Evolutionary conservation across 2,113 vertebrate species (phyloP).

Genomic region (Tachysurus fulvidraco): DNA sequence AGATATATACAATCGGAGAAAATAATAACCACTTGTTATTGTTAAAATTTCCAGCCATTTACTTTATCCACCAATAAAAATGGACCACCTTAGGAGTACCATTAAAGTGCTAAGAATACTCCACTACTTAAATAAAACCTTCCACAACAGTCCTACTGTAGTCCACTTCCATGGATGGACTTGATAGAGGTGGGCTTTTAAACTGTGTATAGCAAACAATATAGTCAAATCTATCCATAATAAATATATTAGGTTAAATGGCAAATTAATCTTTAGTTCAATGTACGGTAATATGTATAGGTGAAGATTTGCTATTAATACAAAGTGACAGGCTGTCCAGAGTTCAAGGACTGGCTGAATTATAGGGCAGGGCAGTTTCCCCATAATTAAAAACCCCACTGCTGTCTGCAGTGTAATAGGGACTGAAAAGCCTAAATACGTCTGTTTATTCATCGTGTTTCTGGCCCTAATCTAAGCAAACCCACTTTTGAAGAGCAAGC

Average conservation of each 20-base stretch:
- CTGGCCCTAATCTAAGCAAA: neutral
- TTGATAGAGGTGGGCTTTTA: neutral
- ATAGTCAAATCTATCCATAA: neutral
- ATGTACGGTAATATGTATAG: neutral
- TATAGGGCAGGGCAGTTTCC: neutral
- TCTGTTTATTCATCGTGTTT: neutral
- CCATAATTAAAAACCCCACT: slow-evolving; percentile 23
- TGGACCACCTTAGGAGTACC: neutral
- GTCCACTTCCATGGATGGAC: neutral
- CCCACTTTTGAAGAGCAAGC: neutral
- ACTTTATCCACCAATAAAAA: neutral
- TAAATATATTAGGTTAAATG: neutral
- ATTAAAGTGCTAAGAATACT: no score
- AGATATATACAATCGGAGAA: neutral
- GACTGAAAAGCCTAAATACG: slow-evolving; percentile 15
- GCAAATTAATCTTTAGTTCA: neutral
- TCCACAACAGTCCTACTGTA: neutral
- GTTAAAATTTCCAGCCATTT: neutral
- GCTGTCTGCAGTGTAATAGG: neutral
- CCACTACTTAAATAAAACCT: neutral
- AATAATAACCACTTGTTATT: slow-evolving; percentile 4
- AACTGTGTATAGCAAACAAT: neutral
- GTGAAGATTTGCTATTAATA: neutral
- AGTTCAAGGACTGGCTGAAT: neutral
- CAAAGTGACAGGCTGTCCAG: neutral